phyloP scores from a whole-genome alignment of 2,113 vertebrate genomes.

The Mola mola region DNA sequence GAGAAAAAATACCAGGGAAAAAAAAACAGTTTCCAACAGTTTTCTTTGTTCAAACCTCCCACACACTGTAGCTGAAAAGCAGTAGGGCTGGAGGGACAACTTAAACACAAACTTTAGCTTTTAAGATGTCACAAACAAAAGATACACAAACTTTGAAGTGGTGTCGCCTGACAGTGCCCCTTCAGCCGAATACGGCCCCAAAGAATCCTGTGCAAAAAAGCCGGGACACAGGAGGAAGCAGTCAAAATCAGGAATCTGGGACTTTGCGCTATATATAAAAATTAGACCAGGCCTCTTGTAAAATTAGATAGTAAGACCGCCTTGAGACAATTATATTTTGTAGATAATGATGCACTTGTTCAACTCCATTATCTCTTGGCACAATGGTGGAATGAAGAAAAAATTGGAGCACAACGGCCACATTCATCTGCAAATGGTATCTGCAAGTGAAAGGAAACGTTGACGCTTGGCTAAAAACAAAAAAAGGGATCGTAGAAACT shows the following conservation, averaged over 20 bases:
- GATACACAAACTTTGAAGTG: constrained; percentile 5
- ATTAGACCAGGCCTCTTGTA: constrained; percentile 71
- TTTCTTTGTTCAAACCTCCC: neutral
- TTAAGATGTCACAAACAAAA: constrained; percentile 16
- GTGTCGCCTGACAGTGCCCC: constrained; percentile 18
- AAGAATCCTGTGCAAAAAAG: constrained; percentile 37
- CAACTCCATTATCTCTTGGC: constrained; percentile 26
- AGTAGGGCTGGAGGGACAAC: neutral
- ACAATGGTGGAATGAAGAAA: neutral
- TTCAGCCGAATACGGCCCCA: constrained; percentile 20
- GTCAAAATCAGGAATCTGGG: constrained; percentile 66
- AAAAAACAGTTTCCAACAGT: neutral
- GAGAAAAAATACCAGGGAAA: neutral
- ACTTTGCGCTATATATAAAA: constrained; percentile 76
- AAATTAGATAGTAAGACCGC: constrained; percentile 47
- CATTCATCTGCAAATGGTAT: neutral
- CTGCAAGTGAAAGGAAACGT: neutral
- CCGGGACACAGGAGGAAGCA: constrained; percentile 36
- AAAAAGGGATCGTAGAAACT: neutral
- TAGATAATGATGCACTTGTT: constrained; percentile 49
- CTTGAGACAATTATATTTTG: constrained; percentile 49
- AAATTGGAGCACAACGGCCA: constrained; percentile 11
- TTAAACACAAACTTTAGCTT: constrained; percentile 1
- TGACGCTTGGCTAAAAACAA: neutral
- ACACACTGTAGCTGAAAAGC: neutral